Evolutionary conservation across 2,888 invertebrate genomes (phyloP).

Genomic region (Crematogaster levior): DNA sequence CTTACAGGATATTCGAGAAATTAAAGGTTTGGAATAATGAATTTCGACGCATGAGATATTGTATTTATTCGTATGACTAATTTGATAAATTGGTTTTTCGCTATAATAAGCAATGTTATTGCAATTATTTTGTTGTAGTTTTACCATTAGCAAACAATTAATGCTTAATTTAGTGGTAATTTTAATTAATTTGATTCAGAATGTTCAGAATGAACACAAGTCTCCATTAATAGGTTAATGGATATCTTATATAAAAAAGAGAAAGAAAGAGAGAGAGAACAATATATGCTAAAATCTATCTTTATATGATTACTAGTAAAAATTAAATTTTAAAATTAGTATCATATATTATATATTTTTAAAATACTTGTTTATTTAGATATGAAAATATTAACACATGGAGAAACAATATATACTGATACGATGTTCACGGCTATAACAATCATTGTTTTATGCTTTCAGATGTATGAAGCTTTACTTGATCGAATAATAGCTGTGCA

Average conservation of each 20-base stretch:
- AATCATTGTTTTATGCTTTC: constrained; percentile 83
- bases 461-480: constrained; percentile 85
- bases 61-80: constrained; percentile 60
- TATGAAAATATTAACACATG: neutral
- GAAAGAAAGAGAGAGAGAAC: too few relatives aligned
- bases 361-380: neutral
- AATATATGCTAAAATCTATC: neutral
- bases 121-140: constrained; percentile 38
- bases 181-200: constrained; percentile 11
- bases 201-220: neutral
- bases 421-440: constrained; percentile 70
- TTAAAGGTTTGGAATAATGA: constrained; percentile 83
- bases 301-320: neutral
- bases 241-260: constrained; percentile 1
- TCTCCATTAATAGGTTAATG: neutral
- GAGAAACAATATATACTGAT: constrained; percentile 48
- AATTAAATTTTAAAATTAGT: constrained; percentile 15
- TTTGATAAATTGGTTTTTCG: constrained; percentile 40
- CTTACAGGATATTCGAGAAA: constrained; percentile 84
- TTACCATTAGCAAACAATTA: constrained; percentile 51
- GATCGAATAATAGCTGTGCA: constrained; percentile 82
- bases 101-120: constrained; percentile 49
- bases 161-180: constrained; percentile 22
- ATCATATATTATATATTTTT: neutral
- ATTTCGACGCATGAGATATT: constrained; percentile 74